A percentile compares a stretch with the other conserved stretches of the same genome.
These are phyloP conservation scores for Spea hammondii DNA, from an alignment of 2,797 vertebrate species.

Conservation along the genomic window DNA sequence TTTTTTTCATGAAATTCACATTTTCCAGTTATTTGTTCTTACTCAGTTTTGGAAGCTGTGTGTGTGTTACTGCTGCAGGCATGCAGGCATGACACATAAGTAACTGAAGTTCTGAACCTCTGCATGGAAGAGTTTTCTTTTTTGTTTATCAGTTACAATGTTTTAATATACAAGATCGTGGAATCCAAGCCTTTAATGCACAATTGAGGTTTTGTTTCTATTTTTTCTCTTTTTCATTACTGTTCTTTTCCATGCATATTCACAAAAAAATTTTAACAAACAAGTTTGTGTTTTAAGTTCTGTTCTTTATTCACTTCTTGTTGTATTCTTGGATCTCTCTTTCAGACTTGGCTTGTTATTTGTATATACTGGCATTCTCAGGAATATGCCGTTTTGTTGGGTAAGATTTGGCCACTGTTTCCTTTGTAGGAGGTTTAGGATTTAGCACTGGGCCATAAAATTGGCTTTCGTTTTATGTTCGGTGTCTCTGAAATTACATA, in stretches of 20 bases:
- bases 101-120: not conserved
- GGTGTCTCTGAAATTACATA: not conserved
- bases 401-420: slow-evolving; percentile 21
- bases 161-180: slow-evolving; percentile 38
- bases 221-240: slow-evolving; percentile 30
- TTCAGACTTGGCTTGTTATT: slow-evolving; percentile 23
- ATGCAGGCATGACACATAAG: not conserved
- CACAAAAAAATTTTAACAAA: slow-evolving; percentile 13
- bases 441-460: not conserved
- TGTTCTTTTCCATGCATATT: slow-evolving; percentile 39
- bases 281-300: slow-evolving; percentile 28
- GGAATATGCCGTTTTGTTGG: slow-evolving; percentile 11
- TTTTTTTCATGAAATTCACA: slow-evolving; percentile 20
- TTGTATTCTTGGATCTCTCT: slow-evolving; percentile 31
- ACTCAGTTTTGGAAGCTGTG: not conserved
- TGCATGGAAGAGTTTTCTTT: slow-evolving; percentile 30
- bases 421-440: slow-evolving; percentile 11
- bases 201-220: slow-evolving; percentile 39
- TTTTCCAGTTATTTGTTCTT: slow-evolving; percentile 5
- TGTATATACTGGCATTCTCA: slow-evolving; percentile 39
- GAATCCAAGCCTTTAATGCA: slow-evolving; percentile 25
- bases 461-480: not conserved
- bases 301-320: slow-evolving; percentile 15
- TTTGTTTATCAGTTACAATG: slow-evolving; percentile 18
- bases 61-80: not conserved